A percentile compares a stretch with the other conserved stretches of the same genome.
Conservation (phyloP, 2,888 invertebrate species). For the Agrotis exclamationis region DNA sequence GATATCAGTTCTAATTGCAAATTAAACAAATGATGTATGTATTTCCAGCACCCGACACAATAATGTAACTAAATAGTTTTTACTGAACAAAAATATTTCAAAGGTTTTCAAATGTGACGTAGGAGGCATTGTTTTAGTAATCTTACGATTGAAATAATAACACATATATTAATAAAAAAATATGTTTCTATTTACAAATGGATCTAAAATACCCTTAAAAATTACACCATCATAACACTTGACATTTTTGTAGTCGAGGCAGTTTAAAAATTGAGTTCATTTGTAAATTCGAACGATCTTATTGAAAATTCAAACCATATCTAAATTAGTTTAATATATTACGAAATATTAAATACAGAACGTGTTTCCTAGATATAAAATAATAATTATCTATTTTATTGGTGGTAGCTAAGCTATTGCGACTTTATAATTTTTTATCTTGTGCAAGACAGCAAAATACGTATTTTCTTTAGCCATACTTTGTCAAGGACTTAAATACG, state of each 20-base stretch:
- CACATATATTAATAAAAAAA: slow-evolving; percentile 48
- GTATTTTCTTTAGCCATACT: neutral
- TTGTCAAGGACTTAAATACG: neutral
- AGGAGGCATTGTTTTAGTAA: slow-evolving; percentile 63
- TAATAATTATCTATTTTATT: slow-evolving; percentile 59
- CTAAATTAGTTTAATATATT: slow-evolving; percentile 67
- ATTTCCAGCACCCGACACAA: slow-evolving; percentile 54
- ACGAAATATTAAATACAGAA: slow-evolving; percentile 55
- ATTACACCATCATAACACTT: neutral
- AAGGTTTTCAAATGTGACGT: slow-evolving; percentile 64
- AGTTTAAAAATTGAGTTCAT: slow-evolving; percentile 40
- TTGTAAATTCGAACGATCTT: slow-evolving; percentile 60
- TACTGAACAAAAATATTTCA: slow-evolving; percentile 69
- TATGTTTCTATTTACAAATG: slow-evolving; percentile 56
- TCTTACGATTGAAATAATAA: slow-evolving; percentile 61
- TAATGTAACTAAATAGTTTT: slow-evolving; percentile 68
- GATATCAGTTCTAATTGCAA: slow-evolving; percentile 2
- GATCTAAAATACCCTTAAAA: slow-evolving; percentile 13
- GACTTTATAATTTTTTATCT: slow-evolving; percentile 46
- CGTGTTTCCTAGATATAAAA: slow-evolving; percentile 62
- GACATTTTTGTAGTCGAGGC: slow-evolving; percentile 22
- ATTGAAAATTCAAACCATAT: slow-evolving; percentile 67
- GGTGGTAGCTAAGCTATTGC: slow-evolving; percentile 68
- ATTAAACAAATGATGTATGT: slow-evolving; percentile 38
- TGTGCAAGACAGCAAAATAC: slow-evolving; percentile 57